These are phyloP conservation scores for Sardinella longiceps DNA, from an alignment of 2,797 vertebrate genomes.

Conservation along the genomic window DNA sequence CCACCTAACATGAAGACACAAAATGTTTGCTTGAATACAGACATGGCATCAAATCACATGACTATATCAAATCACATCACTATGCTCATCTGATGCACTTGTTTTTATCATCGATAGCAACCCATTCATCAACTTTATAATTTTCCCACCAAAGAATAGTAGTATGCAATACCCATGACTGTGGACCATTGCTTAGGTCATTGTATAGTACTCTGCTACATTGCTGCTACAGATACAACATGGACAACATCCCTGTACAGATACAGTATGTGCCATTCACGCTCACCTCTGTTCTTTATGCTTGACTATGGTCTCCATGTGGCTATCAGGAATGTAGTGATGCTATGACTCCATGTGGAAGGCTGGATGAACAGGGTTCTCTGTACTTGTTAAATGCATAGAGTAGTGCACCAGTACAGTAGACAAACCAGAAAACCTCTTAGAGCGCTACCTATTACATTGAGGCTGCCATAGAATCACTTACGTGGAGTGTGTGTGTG, in stretches of 20 bases:
- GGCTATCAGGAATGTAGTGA: background rate
- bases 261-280: background rate
- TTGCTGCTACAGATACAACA: background rate
- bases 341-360: background rate
- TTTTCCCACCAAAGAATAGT: slow-evolving; percentile 16
- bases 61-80: background rate
- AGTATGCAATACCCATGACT: slow-evolving; percentile 8
- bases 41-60: background rate
- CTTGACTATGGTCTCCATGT: background rate
- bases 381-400: background rate
- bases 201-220: background rate
- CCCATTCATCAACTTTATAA: background rate
- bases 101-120: background rate
- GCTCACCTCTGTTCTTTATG: background rate
- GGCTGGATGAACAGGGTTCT: background rate
- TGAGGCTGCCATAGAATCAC: background rate
- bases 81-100: background rate
- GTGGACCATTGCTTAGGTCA: background rate
- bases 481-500: background rate
- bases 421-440: background rate
- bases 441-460: background rate
- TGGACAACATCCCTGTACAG: background rate
- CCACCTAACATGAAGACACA: background rate
- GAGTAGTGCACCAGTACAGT: background rate
- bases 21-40: background rate